Evolutionary conservation across 2,797 vertebrate species (phyloP), one percentile per base, ranked within the genome.

Genomic region (Pseudomugil gertrudae): DNA sequence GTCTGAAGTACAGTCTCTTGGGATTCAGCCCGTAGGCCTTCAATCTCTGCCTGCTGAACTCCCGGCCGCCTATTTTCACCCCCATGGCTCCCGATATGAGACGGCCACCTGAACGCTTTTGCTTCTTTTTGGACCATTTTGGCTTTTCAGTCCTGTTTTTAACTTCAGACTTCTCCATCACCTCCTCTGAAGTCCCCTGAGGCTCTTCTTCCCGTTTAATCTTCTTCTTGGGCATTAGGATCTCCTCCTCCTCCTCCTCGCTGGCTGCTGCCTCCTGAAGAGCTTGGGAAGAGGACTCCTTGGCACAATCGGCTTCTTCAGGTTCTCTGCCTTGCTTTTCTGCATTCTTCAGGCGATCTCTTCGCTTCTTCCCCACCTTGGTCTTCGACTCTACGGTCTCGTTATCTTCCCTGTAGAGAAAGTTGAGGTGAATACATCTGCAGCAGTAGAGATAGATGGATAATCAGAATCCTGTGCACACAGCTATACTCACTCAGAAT

Each of bases 1-100:
- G 95, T 65, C 92, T 94, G 88, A 94, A 96, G 75, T 91, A 93
- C 53, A 97, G 80, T 63, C 93, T 92, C 79, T 95, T 96, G 27
- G 96, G 95, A 81, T 98, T 97, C 57, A 98, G 92, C 3, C 96
- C 96, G 0, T 95, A 98, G 0, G 96, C 96, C 79, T 90, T 93
- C 61, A 98, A 90, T 80, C 96, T 92, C 83, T 95, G 93, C 45
- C 88, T 82, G 56, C 93, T 96, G 89, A 98, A 97, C 67, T 95
- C 93, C 0, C 36, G 79, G 9, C 95, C 94, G 0, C 95, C 93
- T 5, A 97, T 87, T 2, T 74, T 94, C 74, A 97, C 90, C 0
- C 89, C 89, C 1, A 64, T 45, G 9, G 81, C 61, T 72, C 90
- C 74, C 0, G 85, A 76, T 2, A 75, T 2, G 4, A 80, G 57